Base-by-base conservation (phyloP, 2,113 vertebrate genomes). In the Dendropsophus ebraccatus region DNA sequence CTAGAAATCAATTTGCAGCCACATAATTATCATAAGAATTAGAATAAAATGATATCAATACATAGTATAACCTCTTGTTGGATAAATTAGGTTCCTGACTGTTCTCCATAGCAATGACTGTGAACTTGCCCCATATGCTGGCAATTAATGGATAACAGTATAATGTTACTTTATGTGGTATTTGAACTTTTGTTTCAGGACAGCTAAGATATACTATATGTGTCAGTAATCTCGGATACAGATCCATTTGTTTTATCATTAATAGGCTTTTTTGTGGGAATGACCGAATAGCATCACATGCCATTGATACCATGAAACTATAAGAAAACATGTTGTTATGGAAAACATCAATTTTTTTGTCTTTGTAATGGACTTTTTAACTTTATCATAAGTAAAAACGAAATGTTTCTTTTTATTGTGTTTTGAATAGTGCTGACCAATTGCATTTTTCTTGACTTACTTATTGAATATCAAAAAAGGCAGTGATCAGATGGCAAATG, bases 161-260 rank as follows among this genome's bases (percentile, higher is more conserved):
- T 28, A 47, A 50, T 23, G 32, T 56, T 80, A 80, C 32, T 37
- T 41, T 80, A 60, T 80, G 37, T 62, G 77, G 54, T 60, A 60
- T 41, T 41, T 80, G 56, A 80, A 60, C 77, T 45, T 45, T 80
- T n/a, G 5, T 16, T 80, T 80, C 32, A 80, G 54, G 77, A 60
- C 54, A 80, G 25, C 21, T 60, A 32, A 69, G 41, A 82, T 69
- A 82, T 49, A 67, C 17, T 60, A 3, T 41, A 37, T 79, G 45
- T 69, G 60, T 50, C 41, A 50, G 60, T 82, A 50, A 67, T 28
- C 23, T 76, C n/a, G 28, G 50, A 50, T 76, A 58, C 41, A 37
- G 19, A 50, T 58, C 47, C 58, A 81, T 41, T 81, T 81, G 37
- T 65, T 81, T 49, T 81, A 81, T 67, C 79, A 81, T 65, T 81